Evolutionary conservation across 1,140 invertebrate species (phyloP).

Genomic region (Lepidotrigona ventralis): DNA sequence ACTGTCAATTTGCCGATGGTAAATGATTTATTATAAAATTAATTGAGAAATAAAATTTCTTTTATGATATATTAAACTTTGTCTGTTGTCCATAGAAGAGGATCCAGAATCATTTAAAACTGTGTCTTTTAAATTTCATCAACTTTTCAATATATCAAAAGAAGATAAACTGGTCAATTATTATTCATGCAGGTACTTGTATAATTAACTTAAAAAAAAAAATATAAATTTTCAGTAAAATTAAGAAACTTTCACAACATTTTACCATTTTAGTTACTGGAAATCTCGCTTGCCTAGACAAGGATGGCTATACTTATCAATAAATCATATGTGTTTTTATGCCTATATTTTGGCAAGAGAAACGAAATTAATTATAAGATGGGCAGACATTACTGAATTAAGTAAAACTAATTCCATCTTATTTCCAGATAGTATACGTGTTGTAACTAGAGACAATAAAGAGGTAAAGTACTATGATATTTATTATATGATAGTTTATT

Average conservation of each 20-base stretch:
- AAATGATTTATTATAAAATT: conserved; percentile 58
- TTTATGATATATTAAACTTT: neutral
- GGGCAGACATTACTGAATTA: conserved; percentile 89
- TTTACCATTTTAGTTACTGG: conserved; percentile 88
- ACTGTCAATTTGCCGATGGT: conserved; percentile 81
- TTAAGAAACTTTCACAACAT: conserved; percentile 76
- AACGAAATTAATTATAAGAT: conserved; percentile 92
- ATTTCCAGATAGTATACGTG: conserved; percentile 92
- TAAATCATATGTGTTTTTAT: conserved; percentile 98
- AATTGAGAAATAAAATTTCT: conserved; percentile 10
- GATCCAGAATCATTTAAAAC: conserved; percentile 91
- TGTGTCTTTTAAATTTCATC: conserved; percentile 91
- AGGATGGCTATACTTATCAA: conserved; percentile 97
- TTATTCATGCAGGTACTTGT: conserved; percentile 92
- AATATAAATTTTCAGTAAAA: conserved; percentile 39
- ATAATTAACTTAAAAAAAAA: conserved; percentile 35
- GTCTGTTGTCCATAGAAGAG: conserved; percentile 84
- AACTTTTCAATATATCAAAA: conserved; percentile 93
- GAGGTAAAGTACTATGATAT: conserved; percentile 75
- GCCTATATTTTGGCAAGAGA: conserved; percentile 96
- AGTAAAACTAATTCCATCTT: conserved; percentile 88
- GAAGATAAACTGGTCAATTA: conserved; percentile 98
- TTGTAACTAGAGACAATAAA: conserved; percentile 90
- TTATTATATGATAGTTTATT: too few relatives aligned
- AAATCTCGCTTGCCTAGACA: conserved; percentile 94